phyloP scores from a whole-genome alignment of 2,888 invertebrate genomes.

The Melanargia galathea region DNA sequence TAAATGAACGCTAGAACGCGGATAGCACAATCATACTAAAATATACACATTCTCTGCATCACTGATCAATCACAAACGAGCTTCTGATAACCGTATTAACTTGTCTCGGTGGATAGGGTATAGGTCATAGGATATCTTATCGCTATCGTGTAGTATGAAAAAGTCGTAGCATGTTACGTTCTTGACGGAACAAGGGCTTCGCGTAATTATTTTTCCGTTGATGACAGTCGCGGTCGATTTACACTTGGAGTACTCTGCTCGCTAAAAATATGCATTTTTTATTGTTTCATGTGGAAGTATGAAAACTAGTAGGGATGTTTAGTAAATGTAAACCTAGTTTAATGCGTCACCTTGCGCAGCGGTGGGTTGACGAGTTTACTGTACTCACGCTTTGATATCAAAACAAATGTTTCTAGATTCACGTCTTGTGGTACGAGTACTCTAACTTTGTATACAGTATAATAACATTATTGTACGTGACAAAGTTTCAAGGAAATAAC shows the following conservation, averaged over 20 bases:
- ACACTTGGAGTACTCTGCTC: background rate
- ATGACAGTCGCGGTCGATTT: background rate
- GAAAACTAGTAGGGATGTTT: too few species aligned
- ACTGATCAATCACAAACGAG: too few species aligned
- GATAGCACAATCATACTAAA: too few species aligned
- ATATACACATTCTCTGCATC: too few species aligned
- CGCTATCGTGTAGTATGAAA: background rate
- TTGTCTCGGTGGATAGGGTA: too few species aligned
- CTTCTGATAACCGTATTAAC: too few species aligned
- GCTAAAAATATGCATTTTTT: background rate
- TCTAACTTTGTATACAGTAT: constrained; percentile 25
- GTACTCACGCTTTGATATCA: background rate
- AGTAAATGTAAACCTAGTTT: too few species aligned
- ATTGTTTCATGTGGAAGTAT: too few species aligned
- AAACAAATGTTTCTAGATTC: constrained; percentile 4
- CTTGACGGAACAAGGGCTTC: background rate
- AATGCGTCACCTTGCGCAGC: too few species aligned
- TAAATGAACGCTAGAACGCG: too few species aligned
- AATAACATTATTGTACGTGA: constrained; percentile 28
- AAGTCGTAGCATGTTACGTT: background rate
- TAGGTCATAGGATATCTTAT: background rate
- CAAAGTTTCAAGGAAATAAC: constrained; percentile 27
- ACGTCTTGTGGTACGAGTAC: constrained; percentile 1
- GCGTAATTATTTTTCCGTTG: background rate
- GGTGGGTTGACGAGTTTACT: background rate